Percentiles rank a stretch among this genome's conserved stretches.
phyloP scores from a whole-genome alignment of 2,113 vertebrate species.

The Mormyrus lacerda region DNA sequence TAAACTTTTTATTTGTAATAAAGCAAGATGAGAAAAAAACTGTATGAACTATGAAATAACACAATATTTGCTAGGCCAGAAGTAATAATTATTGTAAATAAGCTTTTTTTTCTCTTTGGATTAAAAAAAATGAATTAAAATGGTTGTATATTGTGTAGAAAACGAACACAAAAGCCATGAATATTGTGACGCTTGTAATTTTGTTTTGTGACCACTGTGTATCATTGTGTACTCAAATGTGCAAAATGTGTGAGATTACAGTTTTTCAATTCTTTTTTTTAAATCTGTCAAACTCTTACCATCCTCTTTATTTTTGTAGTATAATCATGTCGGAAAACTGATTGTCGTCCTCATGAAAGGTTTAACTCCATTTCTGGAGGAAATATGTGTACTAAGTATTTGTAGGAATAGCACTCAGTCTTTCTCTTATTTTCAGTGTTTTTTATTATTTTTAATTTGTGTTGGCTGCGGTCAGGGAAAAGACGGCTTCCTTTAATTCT shows the following conservation, averaged over 20 bases:
- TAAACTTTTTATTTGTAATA: constrained; percentile 55
- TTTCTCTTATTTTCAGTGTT: constrained; percentile 11
- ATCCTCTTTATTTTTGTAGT: constrained; percentile 51
- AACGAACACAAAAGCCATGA: constrained; percentile 87
- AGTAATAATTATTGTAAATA: constrained; percentile 84
- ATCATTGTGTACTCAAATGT: constrained; percentile 81
- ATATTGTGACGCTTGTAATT: constrained; percentile 95
- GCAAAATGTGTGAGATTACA: constrained; percentile 77
- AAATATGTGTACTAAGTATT: constrained; percentile 21
- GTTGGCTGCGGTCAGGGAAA: constrained; percentile 27
- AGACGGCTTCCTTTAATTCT: constrained; percentile 20
- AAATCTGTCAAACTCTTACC: constrained; percentile 43
- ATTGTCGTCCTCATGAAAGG: constrained; percentile 43
- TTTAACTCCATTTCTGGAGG: constrained; percentile 37
- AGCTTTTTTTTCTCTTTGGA: constrained; percentile 75
- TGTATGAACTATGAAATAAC: constrained; percentile 58
- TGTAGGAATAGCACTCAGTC: constrained; percentile 9
- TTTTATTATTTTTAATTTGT: constrained; percentile 1
- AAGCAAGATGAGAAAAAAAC: constrained; percentile 48
- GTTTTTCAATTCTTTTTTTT: constrained; percentile 37
- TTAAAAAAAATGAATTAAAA: constrained; percentile 66
- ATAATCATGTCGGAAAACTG: constrained; percentile 43
- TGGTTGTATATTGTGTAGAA: constrained; percentile 92
- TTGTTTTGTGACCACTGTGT: constrained; percentile 90
- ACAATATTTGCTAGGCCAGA: constrained; percentile 70